Evolutionary conservation across 2,113 vertebrate genomes (phyloP), one percentile per base, ranked within the genome.

Genomic region (Clarias gariepinus): DNA sequence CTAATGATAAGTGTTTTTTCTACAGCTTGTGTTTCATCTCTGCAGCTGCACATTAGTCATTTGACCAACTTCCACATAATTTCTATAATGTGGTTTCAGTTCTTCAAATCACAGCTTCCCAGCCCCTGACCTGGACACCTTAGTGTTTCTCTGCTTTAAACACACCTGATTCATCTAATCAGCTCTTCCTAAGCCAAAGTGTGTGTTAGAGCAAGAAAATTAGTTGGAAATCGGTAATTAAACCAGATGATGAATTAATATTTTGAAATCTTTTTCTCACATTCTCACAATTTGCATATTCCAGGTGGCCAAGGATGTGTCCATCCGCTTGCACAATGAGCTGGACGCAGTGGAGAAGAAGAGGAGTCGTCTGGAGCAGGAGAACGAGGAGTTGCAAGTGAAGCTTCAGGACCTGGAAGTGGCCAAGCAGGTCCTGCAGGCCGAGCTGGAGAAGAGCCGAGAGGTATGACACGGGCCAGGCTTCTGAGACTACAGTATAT

Each of bases 281-380:
- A 53, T 55, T 58, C 25, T 68, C 21, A 74, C 23, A 12, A 16
- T 80, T 30, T 60, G 58, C 74, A 30, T 36, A 36, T 57, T 80
- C 47, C 92, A 99, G 98, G 98, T 99, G 93, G 97, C 98, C 23
- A 99, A 99, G 90, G 98, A 99, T 0, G 97, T 99, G 66, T 99
- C 98, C 0, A 96, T 98, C 89, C 94, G 98, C 82, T 96, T 99
- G 85, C 98, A 99, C 94, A 96, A 96, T 28, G 98, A 99, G 93
- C 94, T 99, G 87, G 98, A 99, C 90, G 93, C 88, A 0, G 96
- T 97, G 89, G 98, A 99, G 92, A 98, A 98, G 95, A 99, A 98
- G 87, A 95, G 98, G 91, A 94, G 92, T 9, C 93, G 94, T 28
- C 94, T 99, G 91, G 98, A 99, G 87, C 95, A 97, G 87, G 98